A percentile compares a stretch with the other conserved stretches of the same genome.
phyloP scores from a whole-genome alignment of 1,140 invertebrate species.

The Trypoxylus dichotomus region DNA sequence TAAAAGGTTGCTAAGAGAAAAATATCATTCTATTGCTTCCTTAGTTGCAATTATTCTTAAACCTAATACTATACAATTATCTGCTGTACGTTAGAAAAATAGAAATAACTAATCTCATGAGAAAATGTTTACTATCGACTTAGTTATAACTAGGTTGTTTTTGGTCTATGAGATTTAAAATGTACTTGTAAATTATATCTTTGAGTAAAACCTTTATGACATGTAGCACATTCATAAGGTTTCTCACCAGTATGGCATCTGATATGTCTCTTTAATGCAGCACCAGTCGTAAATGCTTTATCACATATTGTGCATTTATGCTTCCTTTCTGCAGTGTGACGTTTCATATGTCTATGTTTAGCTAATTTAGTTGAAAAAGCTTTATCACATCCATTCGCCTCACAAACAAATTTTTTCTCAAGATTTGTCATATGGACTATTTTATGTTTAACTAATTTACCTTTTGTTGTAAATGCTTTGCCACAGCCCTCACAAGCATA shows the following conservation, averaged over 20 bases:
- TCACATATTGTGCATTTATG: conserved; percentile 62
- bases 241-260: conserved; percentile 59
- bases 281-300: conserved; percentile 57
- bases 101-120: no score
- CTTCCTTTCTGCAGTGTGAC: conserved; percentile 65
- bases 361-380: background rate
- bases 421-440: background rate
- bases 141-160: no score
- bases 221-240: conserved; percentile 54
- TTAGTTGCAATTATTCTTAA: no score
- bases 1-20: no score
- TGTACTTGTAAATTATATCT: background rate
- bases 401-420: background rate
- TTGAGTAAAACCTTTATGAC: background rate
- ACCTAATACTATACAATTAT: no score
- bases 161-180: background rate
- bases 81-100: no score
- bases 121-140: background rate
- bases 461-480: background rate
- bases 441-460: background rate
- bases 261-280: conserved; percentile 56
- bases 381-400: background rate
- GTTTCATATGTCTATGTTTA: background rate
- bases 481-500: background rate
- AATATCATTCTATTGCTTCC: no score